These are phyloP conservation scores for Plebejus argus DNA, from an alignment of 2,888 invertebrate species.

Conservation along the genomic window DNA sequence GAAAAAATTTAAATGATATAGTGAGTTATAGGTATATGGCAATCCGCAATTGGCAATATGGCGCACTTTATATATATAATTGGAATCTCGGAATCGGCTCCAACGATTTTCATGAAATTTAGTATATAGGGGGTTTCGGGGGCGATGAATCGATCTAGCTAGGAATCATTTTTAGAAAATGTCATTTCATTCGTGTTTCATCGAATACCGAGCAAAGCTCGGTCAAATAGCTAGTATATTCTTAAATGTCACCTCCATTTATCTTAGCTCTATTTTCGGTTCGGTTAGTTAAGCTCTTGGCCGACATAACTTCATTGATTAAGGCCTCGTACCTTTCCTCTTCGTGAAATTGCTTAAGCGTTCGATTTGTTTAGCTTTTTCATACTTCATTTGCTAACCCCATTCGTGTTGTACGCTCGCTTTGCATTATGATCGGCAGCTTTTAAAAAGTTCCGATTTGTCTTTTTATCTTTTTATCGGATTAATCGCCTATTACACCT, in stretches of 20 bases:
- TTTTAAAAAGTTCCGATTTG: not conserved
- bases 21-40: too few relatives aligned
- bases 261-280: conserved; percentile 48
- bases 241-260: conserved; percentile 50
- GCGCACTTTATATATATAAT: too few relatives aligned
- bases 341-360: conserved; percentile 48
- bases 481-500: not conserved
- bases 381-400: conserved; percentile 40
- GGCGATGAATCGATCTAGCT: too few relatives aligned
- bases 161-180: too few relatives aligned
- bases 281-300: conserved; percentile 77
- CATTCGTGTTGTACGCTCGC: conserved; percentile 31
- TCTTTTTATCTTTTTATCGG: not conserved
- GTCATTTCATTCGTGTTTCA: too few relatives aligned
- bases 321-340: conserved; percentile 60
- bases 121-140: too few relatives aligned
- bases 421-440: not conserved
- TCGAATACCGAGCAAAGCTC: too few relatives aligned
- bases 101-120: too few relatives aligned
- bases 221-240: too few relatives aligned
- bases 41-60: too few relatives aligned
- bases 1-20: too few relatives aligned
- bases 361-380: conserved; percentile 38
- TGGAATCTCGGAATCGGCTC: too few relatives aligned
- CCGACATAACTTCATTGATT: conserved; percentile 79